Evolutionary conservation across 2,113 vertebrate species (phyloP), one percentile per base, ranked within the genome.

Genomic region (Toxostoma redivivum): DNA sequence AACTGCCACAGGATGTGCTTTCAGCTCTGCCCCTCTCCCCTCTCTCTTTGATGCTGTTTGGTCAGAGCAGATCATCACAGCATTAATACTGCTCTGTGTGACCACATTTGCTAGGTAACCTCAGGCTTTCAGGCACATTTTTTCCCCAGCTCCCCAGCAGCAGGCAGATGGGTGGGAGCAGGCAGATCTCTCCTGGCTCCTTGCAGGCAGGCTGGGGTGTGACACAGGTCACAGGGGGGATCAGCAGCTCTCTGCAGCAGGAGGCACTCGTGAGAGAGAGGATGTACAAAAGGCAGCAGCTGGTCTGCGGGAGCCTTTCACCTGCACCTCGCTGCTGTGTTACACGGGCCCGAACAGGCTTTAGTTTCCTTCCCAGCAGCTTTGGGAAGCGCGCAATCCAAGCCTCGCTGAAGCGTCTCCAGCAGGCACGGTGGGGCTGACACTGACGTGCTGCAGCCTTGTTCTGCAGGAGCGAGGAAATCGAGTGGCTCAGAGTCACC

Each of bases 401-500:
- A 40, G 12, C 73, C 51, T 51, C 0, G 0, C 67, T 64, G 82
- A 31, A 85, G 58, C 61, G 12, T 54, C 74, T 67, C 65, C 4
- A 10, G 67, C 76, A 22, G n/a, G 44, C 7, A 8, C 17, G 79
- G 18, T 3, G 74, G 40, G 64, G 57, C 82, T 88, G 35, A 16
- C 27, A 5, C 0, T 48, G 57, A 38, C 7, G 3, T 5, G 35
- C 35, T 4, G 35, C 40, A 17, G 66, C 2, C 0, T 23, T 60
- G 50, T 22, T 25, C 50, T 0, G 0, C 37, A 10, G 42, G 72
- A n/a, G 54, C 5, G 7, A 50, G 64, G 64, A 77, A 38, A 88
- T 56, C 47, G 27, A 62, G 53, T 2, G 16, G 30, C 50, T 91
- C 54, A 10, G 69, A 40, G 78, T n/a, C 51, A 62, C 42, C 54